Conservation (phyloP, 1,140 invertebrate species). For the Gonatopus flavifemur region DNA sequence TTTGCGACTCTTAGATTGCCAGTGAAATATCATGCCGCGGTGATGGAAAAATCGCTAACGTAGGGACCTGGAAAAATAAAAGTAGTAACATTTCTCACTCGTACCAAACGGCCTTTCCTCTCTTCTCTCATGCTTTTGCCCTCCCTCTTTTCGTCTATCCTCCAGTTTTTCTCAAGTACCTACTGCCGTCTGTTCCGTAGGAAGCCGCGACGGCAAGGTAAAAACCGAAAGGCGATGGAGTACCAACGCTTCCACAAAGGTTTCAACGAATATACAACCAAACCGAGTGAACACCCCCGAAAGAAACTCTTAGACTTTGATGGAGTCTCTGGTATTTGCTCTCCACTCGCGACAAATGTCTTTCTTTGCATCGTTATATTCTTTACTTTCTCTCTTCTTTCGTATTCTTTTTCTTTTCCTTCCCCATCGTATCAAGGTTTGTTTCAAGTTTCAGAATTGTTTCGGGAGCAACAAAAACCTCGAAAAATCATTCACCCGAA, state of each 20-base stretch:
- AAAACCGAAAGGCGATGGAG: slow-evolving; percentile 55
- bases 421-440: not conserved
- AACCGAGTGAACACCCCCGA: slow-evolving; percentile 25
- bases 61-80: slow-evolving; percentile 55
- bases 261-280: slow-evolving; percentile 39
- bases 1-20: slow-evolving; percentile 59
- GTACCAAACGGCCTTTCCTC: slow-evolving; percentile 9
- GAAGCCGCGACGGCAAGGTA: no score
- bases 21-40: slow-evolving; percentile 54
- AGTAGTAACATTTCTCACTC: slow-evolving; percentile 53
- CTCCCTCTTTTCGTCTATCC: no score
- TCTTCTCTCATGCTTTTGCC: slow-evolving; percentile 11
- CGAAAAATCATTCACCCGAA: no score
- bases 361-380: slow-evolving; percentile 5
- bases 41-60: slow-evolving; percentile 59
- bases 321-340: slow-evolving; percentile 45
- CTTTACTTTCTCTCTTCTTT: not conserved
- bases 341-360: slow-evolving; percentile 47
- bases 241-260: slow-evolving; percentile 31
- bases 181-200: not conserved
- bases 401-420: not conserved
- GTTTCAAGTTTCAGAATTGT: not conserved
- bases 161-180: slow-evolving; percentile 16
- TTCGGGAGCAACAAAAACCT: no score
- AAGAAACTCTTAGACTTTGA: slow-evolving; percentile 54